These are phyloP conservation scores for Mormyrus proboscirostris DNA, from an alignment of 2,797 vertebrate genomes.

Conservation along the genomic window DNA sequence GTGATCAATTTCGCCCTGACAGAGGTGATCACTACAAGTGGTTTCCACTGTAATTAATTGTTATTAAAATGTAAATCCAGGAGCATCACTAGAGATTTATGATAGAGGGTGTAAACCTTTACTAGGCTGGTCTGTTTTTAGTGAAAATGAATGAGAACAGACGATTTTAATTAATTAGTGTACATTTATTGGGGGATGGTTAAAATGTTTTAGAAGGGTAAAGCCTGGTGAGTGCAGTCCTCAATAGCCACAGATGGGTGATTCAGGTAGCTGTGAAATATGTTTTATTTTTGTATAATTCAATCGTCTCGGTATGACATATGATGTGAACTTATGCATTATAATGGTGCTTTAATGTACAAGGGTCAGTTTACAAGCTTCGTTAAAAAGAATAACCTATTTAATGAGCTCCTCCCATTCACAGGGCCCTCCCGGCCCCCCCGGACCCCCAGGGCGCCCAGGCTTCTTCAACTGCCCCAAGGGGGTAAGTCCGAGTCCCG, in stretches of 20 bases:
- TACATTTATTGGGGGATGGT: not conserved
- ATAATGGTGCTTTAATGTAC: not conserved
- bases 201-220: not conserved
- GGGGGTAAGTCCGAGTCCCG: slow-evolving; percentile 69
- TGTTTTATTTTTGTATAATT: not conserved
- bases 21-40: not conserved
- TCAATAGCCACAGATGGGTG: not conserved
- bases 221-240: not conserved
- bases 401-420: not conserved
- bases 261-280: not conserved
- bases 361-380: not conserved
- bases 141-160: not conserved
- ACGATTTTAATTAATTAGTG: not conserved
- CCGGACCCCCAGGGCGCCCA: slow-evolving; percentile 74
- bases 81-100: not conserved
- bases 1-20: not conserved
- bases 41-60: not conserved
- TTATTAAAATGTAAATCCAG: not conserved
- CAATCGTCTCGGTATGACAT: not conserved
- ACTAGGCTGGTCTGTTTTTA: not conserved
- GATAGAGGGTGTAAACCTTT: not conserved
- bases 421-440: slow-evolving; percentile 73
- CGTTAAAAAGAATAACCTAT: not conserved
- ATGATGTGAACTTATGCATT: not conserved
- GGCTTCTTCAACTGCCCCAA: slow-evolving; percentile 74